phyloP scores from a whole-genome alignment of 1,140 invertebrate species.

The Melanaphis sacchari region DNA sequence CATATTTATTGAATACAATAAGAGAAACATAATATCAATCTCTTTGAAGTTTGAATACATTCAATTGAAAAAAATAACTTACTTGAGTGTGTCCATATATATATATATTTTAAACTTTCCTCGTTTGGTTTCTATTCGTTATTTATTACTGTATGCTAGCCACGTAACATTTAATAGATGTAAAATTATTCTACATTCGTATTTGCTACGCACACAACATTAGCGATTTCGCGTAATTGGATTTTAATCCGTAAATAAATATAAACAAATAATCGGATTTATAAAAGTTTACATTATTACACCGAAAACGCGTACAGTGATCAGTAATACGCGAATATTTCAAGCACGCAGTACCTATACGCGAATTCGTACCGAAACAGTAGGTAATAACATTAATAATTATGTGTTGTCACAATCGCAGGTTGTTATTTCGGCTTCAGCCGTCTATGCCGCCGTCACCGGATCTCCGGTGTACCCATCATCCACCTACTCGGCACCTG shows the following conservation, averaged over 20 bases:
- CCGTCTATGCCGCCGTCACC: constrained; percentile 55
- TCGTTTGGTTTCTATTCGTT: too few relatives aligned
- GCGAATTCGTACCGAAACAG: background rate
- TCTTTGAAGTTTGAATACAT: too few relatives aligned
- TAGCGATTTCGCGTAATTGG: too few relatives aligned
- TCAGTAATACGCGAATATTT: background rate
- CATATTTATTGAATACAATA: background rate
- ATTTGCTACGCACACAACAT: too few relatives aligned
- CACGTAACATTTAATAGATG: too few relatives aligned
- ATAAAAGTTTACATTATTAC: background rate
- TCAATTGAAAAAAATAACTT: background rate
- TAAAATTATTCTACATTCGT: too few relatives aligned
- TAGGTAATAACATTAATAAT: background rate
- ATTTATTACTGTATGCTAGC: too few relatives aligned
- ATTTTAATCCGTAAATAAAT: too few relatives aligned
- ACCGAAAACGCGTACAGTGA: background rate
- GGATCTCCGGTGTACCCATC: constrained; percentile 60
- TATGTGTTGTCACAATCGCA: background rate
- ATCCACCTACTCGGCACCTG: constrained; percentile 60
- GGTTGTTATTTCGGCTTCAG: constrained; percentile 44
- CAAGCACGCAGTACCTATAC: background rate
- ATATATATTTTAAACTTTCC: too few relatives aligned
- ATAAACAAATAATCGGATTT: background rate
- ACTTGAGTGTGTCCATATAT: background rate
- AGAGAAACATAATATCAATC: background rate